Conservation (phyloP, 2,888 invertebrate genomes). For the Spialia ferax region DNA sequence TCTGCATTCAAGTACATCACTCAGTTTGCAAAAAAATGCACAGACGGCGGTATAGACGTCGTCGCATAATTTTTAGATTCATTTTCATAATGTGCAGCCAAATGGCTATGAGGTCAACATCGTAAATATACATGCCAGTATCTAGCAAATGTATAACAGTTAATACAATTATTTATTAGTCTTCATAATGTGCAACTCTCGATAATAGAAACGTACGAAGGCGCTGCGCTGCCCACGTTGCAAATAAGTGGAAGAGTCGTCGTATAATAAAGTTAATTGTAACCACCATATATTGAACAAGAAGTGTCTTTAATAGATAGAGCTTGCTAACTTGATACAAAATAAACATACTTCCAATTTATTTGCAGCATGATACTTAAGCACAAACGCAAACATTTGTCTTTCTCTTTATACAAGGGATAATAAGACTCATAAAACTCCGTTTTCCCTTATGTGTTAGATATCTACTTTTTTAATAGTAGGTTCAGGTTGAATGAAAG, state of each 20-base stretch:
- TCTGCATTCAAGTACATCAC: conserved; percentile 82
- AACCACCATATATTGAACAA: conserved; percentile 14
- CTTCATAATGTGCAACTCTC: conserved; percentile 21
- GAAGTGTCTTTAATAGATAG: neutral
- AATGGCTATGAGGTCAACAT: conserved; percentile 76
- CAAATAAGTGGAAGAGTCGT: conserved; percentile 13
- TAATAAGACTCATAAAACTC: too few relatives aligned
- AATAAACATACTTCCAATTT: neutral
- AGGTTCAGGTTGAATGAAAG: too few relatives aligned
- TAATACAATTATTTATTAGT: conserved; percentile 10
- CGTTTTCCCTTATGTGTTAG: too few relatives aligned
- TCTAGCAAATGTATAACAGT: conserved; percentile 16
- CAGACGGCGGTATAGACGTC: conserved; percentile 69
- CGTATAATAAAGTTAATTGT: conserved; percentile 17
- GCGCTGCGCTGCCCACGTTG: conserved; percentile 13
- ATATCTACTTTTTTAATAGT: too few relatives aligned
- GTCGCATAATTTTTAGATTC: conserved; percentile 82
- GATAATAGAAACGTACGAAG: conserved; percentile 6
- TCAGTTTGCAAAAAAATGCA: conserved; percentile 82
- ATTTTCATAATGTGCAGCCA: conserved; percentile 83
- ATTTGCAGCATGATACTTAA: too few relatives aligned
- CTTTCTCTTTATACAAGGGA: too few relatives aligned
- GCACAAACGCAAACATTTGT: too few relatives aligned
- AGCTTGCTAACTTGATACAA: neutral
- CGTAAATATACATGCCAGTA: conserved; percentile 47